Percentiles rank a stretch among this genome's conserved stretches.
These are phyloP conservation scores for Meandrina meandrites DNA, from an alignment of 92 coral and sea anemone species.

Conservation along the genomic window DNA sequence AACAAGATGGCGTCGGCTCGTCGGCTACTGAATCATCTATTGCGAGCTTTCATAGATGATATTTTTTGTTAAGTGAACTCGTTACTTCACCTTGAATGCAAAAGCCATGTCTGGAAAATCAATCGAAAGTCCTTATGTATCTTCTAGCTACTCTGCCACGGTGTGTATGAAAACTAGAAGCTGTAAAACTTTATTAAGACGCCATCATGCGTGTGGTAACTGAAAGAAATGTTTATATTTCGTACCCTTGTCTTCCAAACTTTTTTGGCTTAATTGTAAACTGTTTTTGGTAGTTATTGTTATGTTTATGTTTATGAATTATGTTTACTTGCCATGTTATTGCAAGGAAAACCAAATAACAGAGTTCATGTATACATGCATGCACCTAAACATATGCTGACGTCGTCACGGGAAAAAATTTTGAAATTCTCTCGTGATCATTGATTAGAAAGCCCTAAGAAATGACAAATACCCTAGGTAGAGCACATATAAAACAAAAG, in stretches of 20 bases:
- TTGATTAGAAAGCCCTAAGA: no score
- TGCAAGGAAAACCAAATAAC: background rate
- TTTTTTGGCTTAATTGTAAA: background rate
- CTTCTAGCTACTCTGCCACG: conserved; percentile 52
- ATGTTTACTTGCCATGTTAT: background rate
- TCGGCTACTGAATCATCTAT: no score
- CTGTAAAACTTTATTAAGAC: no score
- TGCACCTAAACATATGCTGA: background rate
- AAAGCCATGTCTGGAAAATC: conserved; percentile 43
- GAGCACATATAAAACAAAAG: no score
- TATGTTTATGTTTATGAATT: background rate
- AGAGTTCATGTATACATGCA: background rate
- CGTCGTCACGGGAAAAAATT: background rate
- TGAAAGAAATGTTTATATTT: no score
- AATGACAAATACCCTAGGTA: no score
- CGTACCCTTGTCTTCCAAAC: background rate
- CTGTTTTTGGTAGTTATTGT: background rate
- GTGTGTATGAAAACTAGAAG: conserved; percentile 12
- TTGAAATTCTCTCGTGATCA: background rate
- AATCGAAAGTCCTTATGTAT: conserved; percentile 13
- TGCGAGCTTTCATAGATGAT: no score
- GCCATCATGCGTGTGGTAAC: no score
- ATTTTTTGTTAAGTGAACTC: background rate
- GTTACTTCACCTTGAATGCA: background rate
- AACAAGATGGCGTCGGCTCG: conserved; percentile 32